phyloP scores from a whole-genome alignment of 2,888 invertebrate species.

The Acheta domesticus region DNA sequence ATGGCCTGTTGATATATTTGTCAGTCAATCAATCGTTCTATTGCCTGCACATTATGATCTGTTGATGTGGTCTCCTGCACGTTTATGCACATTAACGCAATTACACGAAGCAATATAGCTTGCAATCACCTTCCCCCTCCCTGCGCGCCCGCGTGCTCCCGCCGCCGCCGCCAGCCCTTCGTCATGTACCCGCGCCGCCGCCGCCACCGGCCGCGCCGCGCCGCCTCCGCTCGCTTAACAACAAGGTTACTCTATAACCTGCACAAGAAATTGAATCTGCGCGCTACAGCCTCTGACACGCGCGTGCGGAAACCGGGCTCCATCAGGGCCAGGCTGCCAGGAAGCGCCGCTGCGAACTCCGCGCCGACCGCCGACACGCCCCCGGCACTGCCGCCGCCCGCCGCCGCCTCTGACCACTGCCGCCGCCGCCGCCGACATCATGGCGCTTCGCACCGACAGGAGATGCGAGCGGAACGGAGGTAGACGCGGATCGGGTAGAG shows the following conservation, averaged over 20 bases:
- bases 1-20: conserved; percentile 35
- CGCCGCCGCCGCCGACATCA: too few species aligned
- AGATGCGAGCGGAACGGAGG: too few species aligned
- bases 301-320: neutral
- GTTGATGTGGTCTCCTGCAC: conserved; percentile 32
- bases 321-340: neutral
- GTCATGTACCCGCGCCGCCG: neutral
- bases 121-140: conserved; percentile 24
- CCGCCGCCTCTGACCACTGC: too few species aligned
- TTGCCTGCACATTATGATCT: conserved; percentile 34
- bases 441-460: too few species aligned
- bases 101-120: conserved; percentile 29
- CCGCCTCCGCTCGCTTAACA: neutral
- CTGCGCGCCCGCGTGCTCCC: neutral
- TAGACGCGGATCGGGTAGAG: too few species aligned
- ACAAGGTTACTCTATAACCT: conserved; percentile 11
- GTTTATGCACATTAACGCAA: conserved; percentile 36
- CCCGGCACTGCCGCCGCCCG: too few species aligned
- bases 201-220: neutral
- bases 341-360: neutral
- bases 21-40: conserved; percentile 36
- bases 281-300: neutral
- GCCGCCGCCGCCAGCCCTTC: neutral
- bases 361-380: too few species aligned
- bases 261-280: conserved; percentile 18